Conservation (phyloP, 2,113 vertebrate species). For the Xiphias gladius region DNA sequence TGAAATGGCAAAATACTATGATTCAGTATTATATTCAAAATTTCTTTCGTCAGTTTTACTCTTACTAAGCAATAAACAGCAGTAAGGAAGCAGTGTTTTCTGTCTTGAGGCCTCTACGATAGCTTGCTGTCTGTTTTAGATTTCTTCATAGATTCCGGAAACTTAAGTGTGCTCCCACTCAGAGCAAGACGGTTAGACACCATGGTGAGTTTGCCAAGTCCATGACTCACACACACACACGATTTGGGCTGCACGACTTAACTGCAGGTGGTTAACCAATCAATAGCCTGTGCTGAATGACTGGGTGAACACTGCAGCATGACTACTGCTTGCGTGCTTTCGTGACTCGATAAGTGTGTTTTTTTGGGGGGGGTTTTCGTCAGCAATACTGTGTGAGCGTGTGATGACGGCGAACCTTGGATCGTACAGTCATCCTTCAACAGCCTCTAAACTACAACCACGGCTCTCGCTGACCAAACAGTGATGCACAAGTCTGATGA, state of each 20-base stretch:
- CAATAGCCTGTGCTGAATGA: slow-evolving; percentile 56
- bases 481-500: not conserved
- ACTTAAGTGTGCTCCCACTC: not conserved
- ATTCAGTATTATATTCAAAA: slow-evolving; percentile 2
- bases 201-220: slow-evolving; percentile 44
- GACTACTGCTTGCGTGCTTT: slow-evolving; percentile 11
- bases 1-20: slow-evolving; percentile 8
- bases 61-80: slow-evolving; percentile 1
- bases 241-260: slow-evolving; percentile 38
- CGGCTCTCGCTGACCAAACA: not conserved
- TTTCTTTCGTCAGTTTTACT: slow-evolving; percentile 3
- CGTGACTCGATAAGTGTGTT: slow-evolving; percentile 28
- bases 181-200: slow-evolving; percentile 10
- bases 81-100: not conserved
- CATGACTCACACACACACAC: slow-evolving; percentile 50
- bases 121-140: not conserved
- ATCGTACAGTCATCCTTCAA: slow-evolving; percentile 17
- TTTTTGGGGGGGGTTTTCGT: not conserved
- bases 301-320: slow-evolving; percentile 34
- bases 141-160: slow-evolving; percentile 8
- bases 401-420: slow-evolving; percentile 22
- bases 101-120: not conserved
- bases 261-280: slow-evolving; percentile 53
- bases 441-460: slow-evolving; percentile 27
- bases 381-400: slow-evolving; percentile 9